Conservation (phyloP, 2,113 vertebrate genomes). For the Axis porcinus region DNA sequence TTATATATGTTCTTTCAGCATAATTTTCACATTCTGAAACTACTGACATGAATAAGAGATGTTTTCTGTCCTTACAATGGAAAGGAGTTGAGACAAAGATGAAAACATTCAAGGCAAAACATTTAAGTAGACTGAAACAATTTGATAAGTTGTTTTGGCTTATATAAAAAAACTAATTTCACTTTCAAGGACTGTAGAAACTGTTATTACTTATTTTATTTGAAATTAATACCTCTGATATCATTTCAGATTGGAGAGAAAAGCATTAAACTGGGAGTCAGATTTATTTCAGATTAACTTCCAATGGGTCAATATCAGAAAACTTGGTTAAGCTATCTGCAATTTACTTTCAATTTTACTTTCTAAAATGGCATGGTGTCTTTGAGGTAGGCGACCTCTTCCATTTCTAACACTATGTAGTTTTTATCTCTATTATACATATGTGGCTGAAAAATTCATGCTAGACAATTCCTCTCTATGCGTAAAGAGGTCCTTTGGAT, state of each 20-base stretch:
- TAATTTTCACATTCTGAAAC: neutral
- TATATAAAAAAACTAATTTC: neutral
- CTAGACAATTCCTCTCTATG: neutral
- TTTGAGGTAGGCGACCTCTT: neutral
- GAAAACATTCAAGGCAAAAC: neutral
- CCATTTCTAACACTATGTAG: neutral
- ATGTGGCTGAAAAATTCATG: neutral
- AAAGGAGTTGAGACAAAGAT: neutral
- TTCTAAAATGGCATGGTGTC: neutral
- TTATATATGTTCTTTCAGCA: neutral
- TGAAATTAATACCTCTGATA: constrained; percentile 19
- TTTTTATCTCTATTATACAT: neutral
- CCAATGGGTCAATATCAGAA: neutral
- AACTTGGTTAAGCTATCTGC: constrained; percentile 8
- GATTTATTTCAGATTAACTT: neutral
- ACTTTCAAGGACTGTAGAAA: neutral
- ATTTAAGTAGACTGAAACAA: neutral
- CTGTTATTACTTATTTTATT: neutral
- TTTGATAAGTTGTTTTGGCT: neutral
- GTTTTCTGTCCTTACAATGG: neutral
- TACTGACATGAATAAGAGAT: neutral
- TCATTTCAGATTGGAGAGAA: constrained; percentile 1
- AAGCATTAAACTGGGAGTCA: neutral
- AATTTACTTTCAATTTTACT: neutral
- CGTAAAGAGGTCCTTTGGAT: neutral